Conservation (phyloP, 2,797 vertebrate species). For the Vultur gryphus region DNA sequence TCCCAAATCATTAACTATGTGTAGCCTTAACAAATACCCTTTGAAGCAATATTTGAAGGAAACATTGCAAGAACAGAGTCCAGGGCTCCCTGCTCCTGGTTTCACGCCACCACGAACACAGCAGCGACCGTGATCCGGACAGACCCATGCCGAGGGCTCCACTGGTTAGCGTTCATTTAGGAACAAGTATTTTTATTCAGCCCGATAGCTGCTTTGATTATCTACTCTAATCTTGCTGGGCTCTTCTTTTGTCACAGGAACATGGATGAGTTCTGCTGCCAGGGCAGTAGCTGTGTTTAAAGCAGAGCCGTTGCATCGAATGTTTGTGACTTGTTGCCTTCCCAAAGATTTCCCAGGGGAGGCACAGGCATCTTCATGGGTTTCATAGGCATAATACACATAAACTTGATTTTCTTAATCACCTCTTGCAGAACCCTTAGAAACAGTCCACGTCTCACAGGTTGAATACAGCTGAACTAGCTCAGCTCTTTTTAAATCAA, state of each 20-base stretch:
- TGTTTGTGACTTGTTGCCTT: not conserved
- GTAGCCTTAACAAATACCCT: not conserved
- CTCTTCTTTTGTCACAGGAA: not conserved
- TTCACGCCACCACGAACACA: not conserved
- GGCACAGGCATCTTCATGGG: not conserved
- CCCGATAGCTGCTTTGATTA: not conserved
- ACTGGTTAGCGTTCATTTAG: accelerated
- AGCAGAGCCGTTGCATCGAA: accelerated
- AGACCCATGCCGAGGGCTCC: accelerated
- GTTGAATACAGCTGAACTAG: not conserved
- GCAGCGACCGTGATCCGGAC: not conserved
- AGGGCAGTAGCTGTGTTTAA: not conserved
- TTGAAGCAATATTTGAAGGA: not conserved
- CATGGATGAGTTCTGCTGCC: not conserved
- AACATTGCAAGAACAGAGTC: not conserved
- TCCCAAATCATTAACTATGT: constrained; percentile 34
- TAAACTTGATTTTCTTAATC: not conserved
- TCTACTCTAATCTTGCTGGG: not conserved
- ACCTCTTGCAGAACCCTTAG: not conserved
- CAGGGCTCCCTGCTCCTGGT: not conserved
- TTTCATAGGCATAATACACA: not conserved
- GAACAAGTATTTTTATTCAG: not conserved
- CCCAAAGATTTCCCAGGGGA: not conserved
- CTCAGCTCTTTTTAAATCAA: constrained; percentile 20
- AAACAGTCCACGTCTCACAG: not conserved